Evolutionary conservation across 2,113 vertebrate species (phyloP), one percentile per base, ranked within the genome.

Genomic region (Agelaius phoeniceus): DNA sequence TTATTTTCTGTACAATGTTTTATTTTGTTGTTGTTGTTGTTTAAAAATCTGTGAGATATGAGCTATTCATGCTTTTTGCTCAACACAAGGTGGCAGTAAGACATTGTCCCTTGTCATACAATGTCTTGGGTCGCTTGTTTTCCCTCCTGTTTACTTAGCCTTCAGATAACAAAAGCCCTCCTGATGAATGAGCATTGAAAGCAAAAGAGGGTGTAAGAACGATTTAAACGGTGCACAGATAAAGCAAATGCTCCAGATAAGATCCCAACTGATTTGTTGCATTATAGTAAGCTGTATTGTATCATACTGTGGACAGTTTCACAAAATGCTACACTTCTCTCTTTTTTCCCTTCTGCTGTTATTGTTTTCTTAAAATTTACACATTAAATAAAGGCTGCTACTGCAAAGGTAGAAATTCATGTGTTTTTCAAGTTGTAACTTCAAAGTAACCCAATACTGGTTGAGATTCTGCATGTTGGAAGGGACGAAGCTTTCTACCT

Each of bases 81-180:
- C 35, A 37, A 94, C 98, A 96, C 97, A 58, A 93, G 98, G 96
- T 98, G 98, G 98, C 97, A 98, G 95, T 90, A 93, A 77, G 90
- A 86, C 57, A 97, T 87, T 88, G 73, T 31, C 35, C 9, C 11
- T 87, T 66, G 63, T 39, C 13, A 28, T 37, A 41, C 33, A 35
- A 26, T n/a, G n/a, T 61, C 44, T 73, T 81, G 31, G 16, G 26
- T 14, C 43, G 16, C 63, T 88, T 73, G 16, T 63, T 93, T 89
- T 66, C 59, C 22, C 46, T 84, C 41, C 31, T 65, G 37, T 66
- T 90, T 94, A 46, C 31, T 41, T n/a, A 68, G 71, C 20, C 17
- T 39, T 78, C 78, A 57, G 48, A 51, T 19, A 77, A 80, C 44
- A 93, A 93, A 84, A 90, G 48, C 33, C 7, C 10, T 49, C 17